Conservation (phyloP, 2,888 invertebrate species). For the Aphodius sticticus region DNA sequence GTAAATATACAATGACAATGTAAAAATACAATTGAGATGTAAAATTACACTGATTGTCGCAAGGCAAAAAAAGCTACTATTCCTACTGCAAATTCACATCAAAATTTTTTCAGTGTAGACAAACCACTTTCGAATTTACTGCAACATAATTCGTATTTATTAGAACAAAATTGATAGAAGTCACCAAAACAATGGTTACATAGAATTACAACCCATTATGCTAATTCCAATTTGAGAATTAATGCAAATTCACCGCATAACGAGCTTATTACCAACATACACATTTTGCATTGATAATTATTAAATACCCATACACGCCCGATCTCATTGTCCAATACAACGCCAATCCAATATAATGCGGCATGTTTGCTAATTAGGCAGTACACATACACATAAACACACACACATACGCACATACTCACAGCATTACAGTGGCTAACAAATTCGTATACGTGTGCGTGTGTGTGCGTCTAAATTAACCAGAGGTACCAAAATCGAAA, state of each 20-base stretch:
- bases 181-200: conserved; percentile 11
- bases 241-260: conserved; percentile 24
- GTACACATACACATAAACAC: conserved; percentile 8
- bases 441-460: conserved; percentile 17
- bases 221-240: conserved; percentile 16
- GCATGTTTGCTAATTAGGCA: neutral
- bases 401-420: conserved; percentile 20
- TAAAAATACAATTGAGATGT: too few relatives aligned
- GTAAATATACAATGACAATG: too few relatives aligned
- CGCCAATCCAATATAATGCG: neutral
- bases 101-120: too few relatives aligned
- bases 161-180: neutral
- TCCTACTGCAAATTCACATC: too few relatives aligned
- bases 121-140: too few relatives aligned
- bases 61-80: too few relatives aligned
- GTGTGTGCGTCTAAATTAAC: conserved; percentile 12
- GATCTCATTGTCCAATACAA: neutral
- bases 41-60: too few relatives aligned
- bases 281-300: conserved; percentile 30
- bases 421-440: conserved; percentile 19
- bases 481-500: conserved; percentile 29
- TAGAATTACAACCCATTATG: conserved; percentile 7
- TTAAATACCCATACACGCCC: conserved; percentile 13
- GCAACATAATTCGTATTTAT: too few relatives aligned
- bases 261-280: conserved; percentile 28